These are phyloP conservation scores for Coccyzus lansbergi DNA, from an alignment of 2,797 vertebrate species.

Conservation along the genomic window DNA sequence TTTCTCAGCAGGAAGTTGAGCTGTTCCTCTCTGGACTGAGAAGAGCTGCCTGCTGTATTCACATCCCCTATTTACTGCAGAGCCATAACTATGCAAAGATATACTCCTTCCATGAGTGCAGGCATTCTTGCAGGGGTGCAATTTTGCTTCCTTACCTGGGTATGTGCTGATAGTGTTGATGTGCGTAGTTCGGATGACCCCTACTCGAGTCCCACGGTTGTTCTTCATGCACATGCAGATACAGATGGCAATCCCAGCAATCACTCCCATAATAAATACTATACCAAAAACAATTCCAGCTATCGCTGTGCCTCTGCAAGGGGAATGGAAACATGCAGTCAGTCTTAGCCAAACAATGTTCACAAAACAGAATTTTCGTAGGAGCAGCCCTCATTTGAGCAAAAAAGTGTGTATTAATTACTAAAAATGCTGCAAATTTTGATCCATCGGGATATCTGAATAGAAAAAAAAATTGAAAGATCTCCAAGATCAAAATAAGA, in stretches of 20 bases:
- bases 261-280: conserved; percentile 91
- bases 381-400: neutral
- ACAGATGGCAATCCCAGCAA: conserved; percentile 89
- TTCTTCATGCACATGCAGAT: conserved; percentile 93
- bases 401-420: neutral
- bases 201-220: conserved; percentile 83
- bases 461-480: neutral
- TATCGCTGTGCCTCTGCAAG: conserved; percentile 88
- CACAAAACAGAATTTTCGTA: neutral
- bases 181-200: conserved; percentile 82
- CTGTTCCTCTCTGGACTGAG: rapidly evolving
- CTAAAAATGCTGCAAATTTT: neutral
- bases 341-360: neutral
- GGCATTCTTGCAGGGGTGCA: neutral
- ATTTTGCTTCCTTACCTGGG: conserved; percentile 76
- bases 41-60: neutral
- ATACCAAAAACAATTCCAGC: conserved; percentile 92
- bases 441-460: neutral
- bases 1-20: neutral
- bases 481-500: neutral
- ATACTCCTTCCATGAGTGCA: neutral
- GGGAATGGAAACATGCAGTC: neutral
- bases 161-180: conserved; percentile 85
- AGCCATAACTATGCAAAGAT: neutral
- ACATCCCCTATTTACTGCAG: neutral